These are phyloP conservation scores for Sternarchorhynchus goeldii DNA, from an alignment of 2,797 vertebrate species.

Conservation along the genomic window DNA sequence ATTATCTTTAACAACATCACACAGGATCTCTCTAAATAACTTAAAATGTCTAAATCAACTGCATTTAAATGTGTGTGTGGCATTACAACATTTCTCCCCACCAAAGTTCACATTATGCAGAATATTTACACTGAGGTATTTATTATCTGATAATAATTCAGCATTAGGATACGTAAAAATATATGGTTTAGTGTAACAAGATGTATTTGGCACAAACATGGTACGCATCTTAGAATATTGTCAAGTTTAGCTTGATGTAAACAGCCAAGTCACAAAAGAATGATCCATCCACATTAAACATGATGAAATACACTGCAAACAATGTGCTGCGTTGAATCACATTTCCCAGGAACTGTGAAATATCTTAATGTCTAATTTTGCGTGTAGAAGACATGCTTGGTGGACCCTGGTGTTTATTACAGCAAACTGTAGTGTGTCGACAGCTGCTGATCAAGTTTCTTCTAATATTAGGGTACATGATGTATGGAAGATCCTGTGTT, in stretches of 20 bases:
- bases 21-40: conserved; percentile 13
- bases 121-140: neutral
- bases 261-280: neutral
- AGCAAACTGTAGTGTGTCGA: too few relatives aligned
- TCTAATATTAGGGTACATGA: too few relatives aligned
- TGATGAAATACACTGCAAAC: neutral
- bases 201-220: too few relatives aligned
- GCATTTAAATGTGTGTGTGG: conserved; percentile 13
- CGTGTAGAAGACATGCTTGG: too few relatives aligned
- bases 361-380: too few relatives aligned
- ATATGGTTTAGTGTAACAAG: too few relatives aligned
- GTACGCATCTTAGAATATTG: too few relatives aligned
- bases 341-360: neutral
- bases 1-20: conserved; percentile 38
- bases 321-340: neutral
- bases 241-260: too few relatives aligned
- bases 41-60: conserved; percentile 34
- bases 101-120: neutral
- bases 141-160: neutral
- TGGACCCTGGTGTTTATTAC: too few relatives aligned
- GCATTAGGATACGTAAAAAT: neutral
- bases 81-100: neutral
- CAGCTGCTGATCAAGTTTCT: too few relatives aligned
- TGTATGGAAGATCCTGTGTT: too few relatives aligned
- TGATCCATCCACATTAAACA: too few relatives aligned